phyloP scores from a whole-genome alignment of 1,140 invertebrate species.

The Lepidurus apus region DNA sequence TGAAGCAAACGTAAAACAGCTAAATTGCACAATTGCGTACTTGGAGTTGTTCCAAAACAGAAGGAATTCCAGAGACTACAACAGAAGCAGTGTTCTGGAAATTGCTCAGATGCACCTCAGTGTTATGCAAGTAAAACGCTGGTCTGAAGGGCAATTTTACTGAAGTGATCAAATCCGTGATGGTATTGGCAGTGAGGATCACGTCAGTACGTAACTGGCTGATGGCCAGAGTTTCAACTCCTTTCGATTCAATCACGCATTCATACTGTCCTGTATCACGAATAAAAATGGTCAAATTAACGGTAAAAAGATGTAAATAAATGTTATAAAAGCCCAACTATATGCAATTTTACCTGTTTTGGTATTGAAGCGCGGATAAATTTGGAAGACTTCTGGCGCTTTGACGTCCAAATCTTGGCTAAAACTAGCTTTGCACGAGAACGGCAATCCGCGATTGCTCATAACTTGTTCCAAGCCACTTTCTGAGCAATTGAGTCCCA shows the following conservation, averaged over 20 bases:
- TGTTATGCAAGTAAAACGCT: slow-evolving; percentile 31
- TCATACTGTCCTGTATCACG: slow-evolving; percentile 24
- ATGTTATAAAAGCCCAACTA: neutral
- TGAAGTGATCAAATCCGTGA: slow-evolving; percentile 4
- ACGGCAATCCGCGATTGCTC: slow-evolving; percentile 7
- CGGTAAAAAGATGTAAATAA: neutral
- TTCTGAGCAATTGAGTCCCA: slow-evolving; percentile 30
- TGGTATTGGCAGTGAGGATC: slow-evolving; percentile 25
- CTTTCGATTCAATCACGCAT: slow-evolving; percentile 30
- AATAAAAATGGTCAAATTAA: neutral
- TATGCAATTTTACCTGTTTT: neutral
- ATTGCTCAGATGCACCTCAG: slow-evolving; percentile 32
- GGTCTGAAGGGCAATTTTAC: slow-evolving; percentile 31
- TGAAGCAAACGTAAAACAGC: neutral
- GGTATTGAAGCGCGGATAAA: slow-evolving; percentile 27
- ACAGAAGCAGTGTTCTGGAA: slow-evolving; percentile 19
- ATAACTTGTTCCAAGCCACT: slow-evolving; percentile 26
- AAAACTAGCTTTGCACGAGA: slow-evolving; percentile 28
- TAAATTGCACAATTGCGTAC: slow-evolving; percentile 22
- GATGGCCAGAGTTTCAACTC: slow-evolving; percentile 1
- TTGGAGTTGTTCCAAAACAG: slow-evolving; percentile 22
- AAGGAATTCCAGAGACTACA: slow-evolving; percentile 28
- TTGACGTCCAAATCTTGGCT: slow-evolving; percentile 29
- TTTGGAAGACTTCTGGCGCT: slow-evolving; percentile 30
- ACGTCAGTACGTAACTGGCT: slow-evolving; percentile 30